Percentiles rank a stretch among this genome's conserved stretches.
These are phyloP conservation scores for Melanotaenia maccullochi DNA, from an alignment of 2,797 vertebrate species.

Conservation along the genomic window DNA sequence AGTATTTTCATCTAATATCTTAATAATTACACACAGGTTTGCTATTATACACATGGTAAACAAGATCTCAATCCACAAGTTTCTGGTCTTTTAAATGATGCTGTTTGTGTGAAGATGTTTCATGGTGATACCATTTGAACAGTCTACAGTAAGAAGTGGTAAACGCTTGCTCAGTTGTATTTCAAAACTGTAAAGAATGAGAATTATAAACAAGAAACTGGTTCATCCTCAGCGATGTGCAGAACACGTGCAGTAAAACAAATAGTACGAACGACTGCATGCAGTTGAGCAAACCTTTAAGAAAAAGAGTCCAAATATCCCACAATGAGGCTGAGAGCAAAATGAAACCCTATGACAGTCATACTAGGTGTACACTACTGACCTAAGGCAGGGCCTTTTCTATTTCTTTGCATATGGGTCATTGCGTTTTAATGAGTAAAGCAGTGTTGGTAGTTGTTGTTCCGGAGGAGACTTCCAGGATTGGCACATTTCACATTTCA, in stretches of 20 bases:
- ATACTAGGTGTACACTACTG: conserved; percentile 44
- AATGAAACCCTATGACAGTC: conserved; percentile 57
- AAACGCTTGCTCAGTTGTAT: conserved; percentile 61
- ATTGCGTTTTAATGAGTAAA: conserved; percentile 76
- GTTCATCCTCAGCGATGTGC: conserved; percentile 53
- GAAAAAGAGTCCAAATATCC: conserved; percentile 51
- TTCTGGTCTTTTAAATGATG: conserved; percentile 84
- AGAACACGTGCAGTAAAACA: conserved; percentile 68
- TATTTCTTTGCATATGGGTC: conserved; percentile 81
- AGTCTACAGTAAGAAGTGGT: conserved; percentile 74
- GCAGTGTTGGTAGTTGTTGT: conserved; percentile 54
- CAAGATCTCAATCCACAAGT: conserved; percentile 86
- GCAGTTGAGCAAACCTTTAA: conserved; percentile 67
- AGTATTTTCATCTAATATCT: conserved; percentile 65
- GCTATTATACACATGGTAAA: conserved; percentile 82
- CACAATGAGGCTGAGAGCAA: conserved; percentile 49
- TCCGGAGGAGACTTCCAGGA: conserved; percentile 67
- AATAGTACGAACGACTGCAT: conserved; percentile 68
- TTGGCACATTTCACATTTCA: conserved; percentile 81
- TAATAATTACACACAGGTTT: conserved; percentile 78
- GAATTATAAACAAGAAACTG: conserved; percentile 51
- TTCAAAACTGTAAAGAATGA: conserved; percentile 52
- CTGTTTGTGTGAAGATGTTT: conserved; percentile 58
- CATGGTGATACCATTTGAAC: conserved; percentile 66
- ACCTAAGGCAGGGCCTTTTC: conserved; percentile 55